These are phyloP conservation scores for Potamilus streckersoni DNA, from an alignment of 1,140 invertebrate species.

Conservation along the genomic window DNA sequence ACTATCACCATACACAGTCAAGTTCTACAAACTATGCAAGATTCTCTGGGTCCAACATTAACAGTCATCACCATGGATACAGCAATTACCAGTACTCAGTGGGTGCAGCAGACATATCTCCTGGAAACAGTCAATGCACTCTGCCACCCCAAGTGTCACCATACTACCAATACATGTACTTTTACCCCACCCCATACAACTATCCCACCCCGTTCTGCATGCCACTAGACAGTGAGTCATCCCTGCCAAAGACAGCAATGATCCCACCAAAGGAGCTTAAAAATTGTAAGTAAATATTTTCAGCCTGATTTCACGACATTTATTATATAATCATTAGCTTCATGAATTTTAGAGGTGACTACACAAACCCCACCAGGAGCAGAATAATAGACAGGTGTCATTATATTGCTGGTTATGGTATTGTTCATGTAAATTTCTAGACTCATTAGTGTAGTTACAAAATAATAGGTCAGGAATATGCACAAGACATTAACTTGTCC, in stretches of 20 bases:
- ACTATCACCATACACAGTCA: conserved; percentile 54
- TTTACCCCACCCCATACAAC: conserved; percentile 42
- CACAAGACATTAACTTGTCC: no score
- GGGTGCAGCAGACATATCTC: conserved; percentile 8
- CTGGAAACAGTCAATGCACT: conserved; percentile 13
- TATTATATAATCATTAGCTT: no score
- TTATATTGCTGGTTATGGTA: no score
- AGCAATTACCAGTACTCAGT: conserved; percentile 13
- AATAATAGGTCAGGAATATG: no score
- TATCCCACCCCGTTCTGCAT: conserved; percentile 30
- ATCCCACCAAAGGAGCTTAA: conserved; percentile 58
- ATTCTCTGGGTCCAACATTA: conserved; percentile 19
- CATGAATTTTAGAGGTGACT: no score
- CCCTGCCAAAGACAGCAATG: conserved; percentile 54
- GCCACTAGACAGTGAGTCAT: conserved; percentile 41
- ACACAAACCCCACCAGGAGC: no score
- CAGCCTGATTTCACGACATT: no score
- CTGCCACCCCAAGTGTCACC: conserved; percentile 4
- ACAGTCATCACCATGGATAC: conserved; percentile 10
- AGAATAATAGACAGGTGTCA: no score
- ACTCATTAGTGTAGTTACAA: no score
- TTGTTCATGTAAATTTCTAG: no score
- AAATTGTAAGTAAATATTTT: conserved; percentile 53
- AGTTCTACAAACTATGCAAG: conserved; percentile 22
- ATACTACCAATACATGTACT: conserved; percentile 32